Evolutionary conservation across 2,888 invertebrate species (phyloP).

Genomic region (Disparrhopalites patrizii): DNA sequence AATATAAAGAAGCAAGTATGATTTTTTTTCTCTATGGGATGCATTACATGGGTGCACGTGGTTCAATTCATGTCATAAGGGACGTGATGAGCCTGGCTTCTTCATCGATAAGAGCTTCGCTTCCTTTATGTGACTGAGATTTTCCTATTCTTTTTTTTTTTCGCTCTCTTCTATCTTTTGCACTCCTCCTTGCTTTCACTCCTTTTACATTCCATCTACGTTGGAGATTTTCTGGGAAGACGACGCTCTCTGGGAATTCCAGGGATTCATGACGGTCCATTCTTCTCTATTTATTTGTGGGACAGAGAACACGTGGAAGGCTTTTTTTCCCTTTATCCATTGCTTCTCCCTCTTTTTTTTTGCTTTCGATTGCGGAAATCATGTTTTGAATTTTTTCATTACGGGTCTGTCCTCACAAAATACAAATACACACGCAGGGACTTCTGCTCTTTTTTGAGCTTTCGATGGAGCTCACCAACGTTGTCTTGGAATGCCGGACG

Average conservation of each 20-base stretch:
- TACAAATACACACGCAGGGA: too few species aligned
- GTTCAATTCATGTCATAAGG: not conserved
- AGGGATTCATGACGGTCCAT: constrained; percentile 3
- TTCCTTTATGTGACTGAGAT: not conserved
- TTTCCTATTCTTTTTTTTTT: constrained; percentile 4
- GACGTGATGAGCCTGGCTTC: not conserved
- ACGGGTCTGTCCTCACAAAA: too few species aligned
- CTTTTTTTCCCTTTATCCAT: not conserved
- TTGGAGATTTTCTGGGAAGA: not conserved
- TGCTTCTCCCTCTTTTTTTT: not conserved
- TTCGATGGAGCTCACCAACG: too few species aligned
- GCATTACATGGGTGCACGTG: too few species aligned
- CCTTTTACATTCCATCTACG: not conserved
- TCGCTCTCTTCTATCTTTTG: not conserved
- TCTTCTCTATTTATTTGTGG: constrained; percentile 7
- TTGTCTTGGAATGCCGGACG: too few species aligned
- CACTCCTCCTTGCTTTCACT: not conserved
- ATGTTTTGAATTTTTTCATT: not conserved
- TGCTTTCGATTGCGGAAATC: not conserved
- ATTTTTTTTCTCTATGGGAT: too few species aligned
- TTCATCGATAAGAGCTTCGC: not conserved
- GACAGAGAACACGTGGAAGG: too few species aligned
- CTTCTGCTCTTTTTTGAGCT: too few species aligned
- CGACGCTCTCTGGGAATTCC: constrained; percentile 3
- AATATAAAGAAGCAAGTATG: too few species aligned